A percentile compares a stretch with the other conserved stretches of the same genome.
phyloP scores from a whole-genome alignment of 2,113 vertebrate genomes.

The Hippocampus guttulatus region DNA sequence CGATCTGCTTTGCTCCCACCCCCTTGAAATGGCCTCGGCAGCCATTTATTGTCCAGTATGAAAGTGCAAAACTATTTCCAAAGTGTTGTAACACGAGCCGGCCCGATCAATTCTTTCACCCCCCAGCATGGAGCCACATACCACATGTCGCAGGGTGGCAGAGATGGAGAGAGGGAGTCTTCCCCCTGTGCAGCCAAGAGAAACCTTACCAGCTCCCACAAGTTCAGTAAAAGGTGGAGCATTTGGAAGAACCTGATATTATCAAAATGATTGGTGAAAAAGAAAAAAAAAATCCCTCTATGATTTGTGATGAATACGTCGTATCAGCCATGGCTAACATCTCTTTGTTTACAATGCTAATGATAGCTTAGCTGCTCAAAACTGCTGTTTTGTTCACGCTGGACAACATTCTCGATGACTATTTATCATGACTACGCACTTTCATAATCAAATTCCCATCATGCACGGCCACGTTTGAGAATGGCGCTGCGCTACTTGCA shows the following conservation, averaged over 20 bases:
- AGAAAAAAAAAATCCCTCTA: no score
- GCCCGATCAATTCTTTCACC: conserved; percentile 47
- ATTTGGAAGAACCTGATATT: neutral
- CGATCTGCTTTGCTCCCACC: conserved; percentile 48
- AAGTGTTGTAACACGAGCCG: conserved; percentile 58
- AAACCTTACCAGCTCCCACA: conserved; percentile 61
- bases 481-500: no score
- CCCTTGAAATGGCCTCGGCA: conserved; percentile 17
- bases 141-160: conserved; percentile 42
- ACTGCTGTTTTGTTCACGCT: no score
- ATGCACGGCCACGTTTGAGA: no score
- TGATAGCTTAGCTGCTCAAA: no score
- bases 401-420: no score
- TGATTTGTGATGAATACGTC: no score
- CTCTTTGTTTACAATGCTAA: no score
- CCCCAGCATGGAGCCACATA: conserved; percentile 39
- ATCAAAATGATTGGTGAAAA: no score
- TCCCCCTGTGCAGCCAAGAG: conserved; percentile 28
- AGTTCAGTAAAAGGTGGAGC: conserved; percentile 50
- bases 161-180: conserved; percentile 12
- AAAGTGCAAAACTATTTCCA: conserved; percentile 55
- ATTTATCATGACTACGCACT: no score
- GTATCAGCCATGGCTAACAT: no score
- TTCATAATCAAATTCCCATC: no score
- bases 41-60: conserved; percentile 37